Base-by-base conservation (phyloP, 92 coral and sea anemone species). In the Bergia sp. region DNA sequence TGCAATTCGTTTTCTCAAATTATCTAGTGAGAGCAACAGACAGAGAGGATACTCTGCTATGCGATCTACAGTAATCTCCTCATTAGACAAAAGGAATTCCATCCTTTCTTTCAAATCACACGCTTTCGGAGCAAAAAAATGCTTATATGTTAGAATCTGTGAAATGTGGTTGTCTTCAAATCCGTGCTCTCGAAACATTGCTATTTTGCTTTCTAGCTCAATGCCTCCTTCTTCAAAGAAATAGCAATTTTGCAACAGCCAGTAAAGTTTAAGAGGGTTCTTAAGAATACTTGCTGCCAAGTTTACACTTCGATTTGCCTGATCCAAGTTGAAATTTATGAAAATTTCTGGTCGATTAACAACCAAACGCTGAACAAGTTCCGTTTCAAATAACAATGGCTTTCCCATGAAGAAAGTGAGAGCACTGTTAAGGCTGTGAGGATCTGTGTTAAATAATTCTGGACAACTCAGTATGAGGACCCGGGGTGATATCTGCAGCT, bases 351-450 rank as follows among this genome's bases (percentile, higher is more conserved):
- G 91, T 80, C 93, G 96, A 86, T 94, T 77, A 58, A 89, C 89
- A 44, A 97, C 86, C 77, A 97, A 92, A 42, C 93, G 81, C 58
- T 96, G 96, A 6, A 97, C 87, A 29, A 94, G 91, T 66, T 92
- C 96, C 64, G 93, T 97, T 86, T 97, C 99, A 89, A 96, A 91
- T 20, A 96, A 86, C 61, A 97, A 79, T 20, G 99, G 99, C 58
- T 94, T 93, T 44, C 94, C 91, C 45, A 94, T 90, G 71, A 97
- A 95, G 81, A 97, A 97, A 37, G 90, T 91, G 73, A 96, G 85
- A 41, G 98, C 93, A 64, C 88, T 92, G 8, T 86, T 41, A 10
- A 97, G 85, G 12, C 87, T 90, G 5, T 83, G 82, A 43, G 90
- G 76, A 61, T 91, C 90, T 86, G 98, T 86, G 76, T 86, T 81